phyloP scores from a whole-genome alignment of 2,797 vertebrate species.

The Knipowitschia caucasica region DNA sequence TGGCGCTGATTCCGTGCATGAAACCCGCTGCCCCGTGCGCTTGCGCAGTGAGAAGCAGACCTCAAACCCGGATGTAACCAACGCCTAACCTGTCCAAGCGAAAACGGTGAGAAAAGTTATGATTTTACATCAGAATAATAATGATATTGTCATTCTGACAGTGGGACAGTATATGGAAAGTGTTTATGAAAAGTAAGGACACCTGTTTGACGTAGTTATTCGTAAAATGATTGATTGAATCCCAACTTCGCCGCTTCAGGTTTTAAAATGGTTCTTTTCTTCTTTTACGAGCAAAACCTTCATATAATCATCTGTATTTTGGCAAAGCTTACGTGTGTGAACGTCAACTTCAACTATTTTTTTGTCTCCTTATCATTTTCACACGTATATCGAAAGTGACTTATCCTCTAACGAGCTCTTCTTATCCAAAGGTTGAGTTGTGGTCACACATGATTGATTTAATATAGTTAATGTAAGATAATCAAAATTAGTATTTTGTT shows the following conservation, averaged over 20 bases:
- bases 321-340: background rate
- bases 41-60: constrained; percentile 55
- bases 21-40: constrained; percentile 20
- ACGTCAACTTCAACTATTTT: background rate
- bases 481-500: constrained; percentile 13
- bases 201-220: background rate
- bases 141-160: background rate
- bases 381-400: background rate
- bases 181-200: rapidly evolving
- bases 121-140: constrained; percentile 16
- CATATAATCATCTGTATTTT: background rate
- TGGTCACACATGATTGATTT: background rate
- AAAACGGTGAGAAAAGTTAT: constrained; percentile 72
- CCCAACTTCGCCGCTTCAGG: constrained; percentile 22
- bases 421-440: background rate
- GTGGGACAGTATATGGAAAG: background rate
- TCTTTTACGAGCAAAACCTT: background rate
- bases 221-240: constrained; percentile 1
- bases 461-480: background rate
- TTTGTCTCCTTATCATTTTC: background rate
- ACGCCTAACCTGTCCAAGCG: constrained; percentile 80
- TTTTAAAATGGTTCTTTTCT: constrained; percentile 1
- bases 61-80: constrained; percentile 84
- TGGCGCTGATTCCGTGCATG: constrained; percentile 25
- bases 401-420: background rate